Evolutionary conservation across 1,140 invertebrate species (phyloP).

Genomic region (Achroia grisella): DNA sequence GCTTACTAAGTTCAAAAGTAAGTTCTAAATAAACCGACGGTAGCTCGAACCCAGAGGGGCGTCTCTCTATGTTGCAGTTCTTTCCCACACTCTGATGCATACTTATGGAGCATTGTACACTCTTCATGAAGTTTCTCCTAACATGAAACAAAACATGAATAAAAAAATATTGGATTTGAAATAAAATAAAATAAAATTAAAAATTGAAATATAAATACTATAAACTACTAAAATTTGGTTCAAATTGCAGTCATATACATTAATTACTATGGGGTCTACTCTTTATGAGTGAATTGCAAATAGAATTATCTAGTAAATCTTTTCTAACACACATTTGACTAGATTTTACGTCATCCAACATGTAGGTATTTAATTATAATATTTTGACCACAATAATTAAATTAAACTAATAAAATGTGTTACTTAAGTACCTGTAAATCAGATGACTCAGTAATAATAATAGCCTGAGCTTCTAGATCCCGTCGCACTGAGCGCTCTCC

Average conservation of each 20-base stretch:
- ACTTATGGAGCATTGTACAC: conserved; percentile 77
- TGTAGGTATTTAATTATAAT: too few species aligned
- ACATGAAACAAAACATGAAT: conserved; percentile 4
- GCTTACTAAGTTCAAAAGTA: conserved; percentile 67
- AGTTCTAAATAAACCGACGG: conserved; percentile 76
- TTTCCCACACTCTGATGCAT: conserved; percentile 74
- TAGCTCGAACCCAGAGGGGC: conserved; percentile 77
- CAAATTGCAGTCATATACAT: too few species aligned
- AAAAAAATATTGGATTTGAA: too few species aligned
- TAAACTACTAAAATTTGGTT: too few species aligned
- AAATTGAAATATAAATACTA: too few species aligned
- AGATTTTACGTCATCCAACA: too few species aligned
- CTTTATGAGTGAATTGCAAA: too few species aligned
- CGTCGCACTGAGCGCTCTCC: conserved; percentile 91
- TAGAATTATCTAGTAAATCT: too few species aligned
- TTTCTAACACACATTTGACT: too few species aligned
- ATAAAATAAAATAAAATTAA: too few species aligned
- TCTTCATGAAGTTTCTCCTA: conserved; percentile 78
- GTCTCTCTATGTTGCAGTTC: conserved; percentile 66
- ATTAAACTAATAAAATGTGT: not conserved
- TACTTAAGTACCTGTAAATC: conserved; percentile 75
- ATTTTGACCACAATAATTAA: not conserved
- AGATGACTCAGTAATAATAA: conserved; percentile 87
- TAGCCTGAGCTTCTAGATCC: conserved; percentile 95
- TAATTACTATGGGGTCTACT: too few species aligned